Percentiles rank a stretch among this genome's conserved stretches.
phyloP scores from a whole-genome alignment of 2,888 invertebrate species.

The Stegophylla sp. region DNA sequence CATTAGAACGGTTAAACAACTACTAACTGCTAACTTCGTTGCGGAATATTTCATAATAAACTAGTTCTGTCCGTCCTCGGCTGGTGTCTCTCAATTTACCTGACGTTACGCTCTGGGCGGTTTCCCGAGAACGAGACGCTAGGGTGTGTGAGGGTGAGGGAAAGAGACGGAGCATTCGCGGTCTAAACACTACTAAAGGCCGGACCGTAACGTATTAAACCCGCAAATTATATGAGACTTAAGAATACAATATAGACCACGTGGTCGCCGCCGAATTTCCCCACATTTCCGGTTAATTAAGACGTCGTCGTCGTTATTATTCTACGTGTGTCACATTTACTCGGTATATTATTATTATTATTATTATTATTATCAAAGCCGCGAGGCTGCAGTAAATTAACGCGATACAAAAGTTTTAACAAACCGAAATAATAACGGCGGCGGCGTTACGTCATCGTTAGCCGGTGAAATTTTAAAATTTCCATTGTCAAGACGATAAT shows the following conservation, averaged over 20 bases:
- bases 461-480: neutral
- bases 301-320: constrained; percentile 31
- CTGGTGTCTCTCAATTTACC: neutral
- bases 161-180: too few relatives aligned
- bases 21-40: neutral
- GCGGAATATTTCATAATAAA: neutral
- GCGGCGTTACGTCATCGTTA: neutral
- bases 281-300: neutral
- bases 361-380: too few relatives aligned
- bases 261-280: neutral
- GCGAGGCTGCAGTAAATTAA: neutral
- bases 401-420: constrained; percentile 6
- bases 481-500: neutral
- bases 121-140: too few relatives aligned
- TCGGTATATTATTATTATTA: neutral
- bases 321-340: constrained; percentile 10
- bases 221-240: neutral
- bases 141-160: too few relatives aligned
- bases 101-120: neutral
- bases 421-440: constrained; percentile 9
- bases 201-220: neutral
- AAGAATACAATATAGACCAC: constrained; percentile 28
- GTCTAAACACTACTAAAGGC: neutral
- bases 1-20: neutral
- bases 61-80: neutral